These are phyloP conservation scores for Saguinus midas DNA, from an alignment of 2,113 vertebrate species.

Conservation along the genomic window DNA sequence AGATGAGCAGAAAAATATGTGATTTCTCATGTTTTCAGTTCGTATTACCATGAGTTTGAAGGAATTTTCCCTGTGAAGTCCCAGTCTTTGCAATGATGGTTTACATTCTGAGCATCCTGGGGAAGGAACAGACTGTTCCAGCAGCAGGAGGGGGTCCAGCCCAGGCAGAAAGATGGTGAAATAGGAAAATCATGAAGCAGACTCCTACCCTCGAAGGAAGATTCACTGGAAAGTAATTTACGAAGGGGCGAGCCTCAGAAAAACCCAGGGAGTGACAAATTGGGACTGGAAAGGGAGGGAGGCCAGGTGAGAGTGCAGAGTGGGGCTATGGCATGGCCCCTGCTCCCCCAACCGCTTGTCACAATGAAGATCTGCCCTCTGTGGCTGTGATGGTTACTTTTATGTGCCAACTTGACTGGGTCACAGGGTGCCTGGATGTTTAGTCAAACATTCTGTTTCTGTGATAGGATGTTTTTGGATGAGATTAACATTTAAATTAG, in stretches of 20 bases:
- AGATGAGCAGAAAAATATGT: neutral
- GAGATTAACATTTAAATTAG: neutral
- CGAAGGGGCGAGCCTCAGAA: neutral
- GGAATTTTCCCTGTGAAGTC: too few relatives aligned
- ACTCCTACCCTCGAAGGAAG: neutral
- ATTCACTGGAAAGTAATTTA: neutral
- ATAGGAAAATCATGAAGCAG: neutral
- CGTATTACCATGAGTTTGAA: neutral
- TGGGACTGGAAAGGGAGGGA: neutral
- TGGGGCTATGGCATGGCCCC: too few relatives aligned
- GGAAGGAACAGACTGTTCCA: neutral
- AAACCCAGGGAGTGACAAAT: neutral
- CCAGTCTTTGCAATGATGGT: neutral
- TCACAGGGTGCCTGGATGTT: neutral
- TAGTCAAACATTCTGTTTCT: neutral
- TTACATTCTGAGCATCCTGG: neutral
- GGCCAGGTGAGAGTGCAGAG: neutral
- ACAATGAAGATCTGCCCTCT: neutral
- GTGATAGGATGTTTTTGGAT: neutral
- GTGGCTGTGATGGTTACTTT: neutral
- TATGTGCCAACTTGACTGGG: neutral
- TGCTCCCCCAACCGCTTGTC: neutral
- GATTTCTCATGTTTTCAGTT: neutral
- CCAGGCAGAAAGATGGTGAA: neutral
- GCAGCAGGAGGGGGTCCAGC: neutral